Evolutionary conservation across 1,140 invertebrate species (phyloP).

Genomic region (Parapsyche elsis): DNA sequence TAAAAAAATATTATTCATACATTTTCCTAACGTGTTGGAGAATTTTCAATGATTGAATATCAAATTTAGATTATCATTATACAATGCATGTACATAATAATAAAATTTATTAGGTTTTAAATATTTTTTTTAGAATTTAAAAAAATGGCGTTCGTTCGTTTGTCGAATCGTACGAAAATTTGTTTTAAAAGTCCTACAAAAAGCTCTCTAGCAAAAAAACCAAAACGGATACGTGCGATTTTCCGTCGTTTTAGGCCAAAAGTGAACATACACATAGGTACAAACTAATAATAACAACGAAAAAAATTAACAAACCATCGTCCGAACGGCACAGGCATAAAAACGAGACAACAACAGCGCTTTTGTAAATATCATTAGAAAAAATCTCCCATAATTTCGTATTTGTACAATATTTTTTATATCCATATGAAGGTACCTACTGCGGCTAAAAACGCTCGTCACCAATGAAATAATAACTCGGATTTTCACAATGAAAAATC

Average conservation of each 20-base stretch:
- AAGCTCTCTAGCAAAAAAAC: not conserved
- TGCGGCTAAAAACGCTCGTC: constrained; percentile 14
- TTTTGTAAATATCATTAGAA: constrained; percentile 19
- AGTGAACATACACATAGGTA: not conserved
- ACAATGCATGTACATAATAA: no score
- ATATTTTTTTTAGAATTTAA: no score
- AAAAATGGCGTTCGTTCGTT: no score
- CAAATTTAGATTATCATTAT: no score
- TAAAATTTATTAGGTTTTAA: no score
- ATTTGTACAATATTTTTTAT: not conserved
- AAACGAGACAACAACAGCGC: not conserved
- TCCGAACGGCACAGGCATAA: not conserved
- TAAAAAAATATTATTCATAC: no score
- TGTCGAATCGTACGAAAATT: no score
- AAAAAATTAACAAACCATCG: constrained; percentile 1
- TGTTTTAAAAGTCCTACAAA: not conserved
- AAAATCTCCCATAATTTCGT: constrained; percentile 24
- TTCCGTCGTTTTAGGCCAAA: constrained; percentile 5
- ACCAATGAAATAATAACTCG: constrained; percentile 29
- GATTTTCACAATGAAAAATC: constrained; percentile 37
- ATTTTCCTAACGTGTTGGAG: no score
- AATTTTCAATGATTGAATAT: no score
- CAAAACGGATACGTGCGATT: not conserved
- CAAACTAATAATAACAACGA: not conserved
- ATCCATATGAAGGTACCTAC: not conserved